Base-by-base conservation (phyloP, 1,140 invertebrate species). In the Polypedilum pembai region DNA sequence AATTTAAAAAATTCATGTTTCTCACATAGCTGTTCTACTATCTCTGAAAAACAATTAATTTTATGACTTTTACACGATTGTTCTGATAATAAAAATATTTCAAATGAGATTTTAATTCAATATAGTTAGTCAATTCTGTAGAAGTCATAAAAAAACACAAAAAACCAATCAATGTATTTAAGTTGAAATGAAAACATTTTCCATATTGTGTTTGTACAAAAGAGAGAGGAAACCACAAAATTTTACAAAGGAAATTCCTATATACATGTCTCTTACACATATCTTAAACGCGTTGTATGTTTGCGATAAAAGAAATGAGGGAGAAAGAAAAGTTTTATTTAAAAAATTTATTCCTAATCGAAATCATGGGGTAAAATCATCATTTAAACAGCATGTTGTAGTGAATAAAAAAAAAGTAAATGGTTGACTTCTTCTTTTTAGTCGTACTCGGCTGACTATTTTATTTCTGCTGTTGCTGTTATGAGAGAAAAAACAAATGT, bases 371-470 rank as follows among this genome's bases (percentile, higher is more conserved):
- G 45, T 56, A 56, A 56, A 56, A 15, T 33, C 45, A 56, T 56
- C 45, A 56, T 56, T 56, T 12, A 56, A 56, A 56, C 45, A 56
- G 45, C 45, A 56, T 56, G 45, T 56, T 56, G 15, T 56, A n/a
- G 12, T 56, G 45, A 56, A 56, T 56, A 56, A 56, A 33, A 56
- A 56, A 56, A n/a, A 56, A n/a, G 12, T 56, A 56, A 56, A 56
- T 56, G 45, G 45, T n/a, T 56, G n/a, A 56, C 45, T 56, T 56
- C 45, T 56, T 56, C n/a, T 56, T 56, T 56, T 56, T 56, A 56
- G 12, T 12, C 45, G n/a, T 12, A 56, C 45, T 56, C 45, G n/a
- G 15, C 45, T 56, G 45, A 56, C 45, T 56, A 56, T 56, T 12
- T 56, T 15, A 12, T 56, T 56, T 33, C n/a, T 12, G 45, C 45